Evolutionary conservation across 2,113 vertebrate genomes (phyloP), one percentile per base, ranked within the genome.

Genomic region (Rynchops niger): DNA sequence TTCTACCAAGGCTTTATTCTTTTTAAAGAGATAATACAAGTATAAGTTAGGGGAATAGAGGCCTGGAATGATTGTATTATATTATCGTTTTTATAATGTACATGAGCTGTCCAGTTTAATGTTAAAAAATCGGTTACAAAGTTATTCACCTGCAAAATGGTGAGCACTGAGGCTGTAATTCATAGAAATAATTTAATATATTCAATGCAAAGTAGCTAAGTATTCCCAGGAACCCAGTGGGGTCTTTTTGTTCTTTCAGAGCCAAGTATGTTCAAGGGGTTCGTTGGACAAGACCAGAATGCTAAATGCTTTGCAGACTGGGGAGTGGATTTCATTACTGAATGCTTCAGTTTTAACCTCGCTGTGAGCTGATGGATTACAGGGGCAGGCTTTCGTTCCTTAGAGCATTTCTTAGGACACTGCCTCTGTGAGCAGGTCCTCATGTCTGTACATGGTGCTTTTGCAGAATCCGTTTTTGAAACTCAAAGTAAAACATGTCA

Each of bases 211-310:
- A 94, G 55, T 56, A 80, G 78, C 11, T 5, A 45, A 45, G 17
- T 88, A 62, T 95, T 92, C 67, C 85, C 59, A 50, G 63, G 78
- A 93, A 40, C 40, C 49, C 80, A 59, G 81, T 50, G 79, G 61
- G 49, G 9, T 0, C 8, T 65, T 72, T 82, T 77, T 91, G 71
- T 88, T 73, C 42, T 56, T 80, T 93, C n/a, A 71, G 71, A 85
- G 86, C 36, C 45, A 73, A 92, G 65, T 77, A 34, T 40, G 40
- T 95, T 90, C 49, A 88, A 90, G 70, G 47, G 47, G 36, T 86
- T 88, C 83, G 63, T 72, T 90, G 67, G 56, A 83, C 86, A 81
- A 70, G 90, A 74, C 27, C 38, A 78, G 74, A 96, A 92, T 78
- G 49, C 50, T 83, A 76, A 93, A 85, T 1, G 4, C 36, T 77